Evolutionary conservation across 1,140 invertebrate genomes (phyloP), one percentile per base, ranked within the genome.

Genomic region (Kradibia gibbosae): DNA sequence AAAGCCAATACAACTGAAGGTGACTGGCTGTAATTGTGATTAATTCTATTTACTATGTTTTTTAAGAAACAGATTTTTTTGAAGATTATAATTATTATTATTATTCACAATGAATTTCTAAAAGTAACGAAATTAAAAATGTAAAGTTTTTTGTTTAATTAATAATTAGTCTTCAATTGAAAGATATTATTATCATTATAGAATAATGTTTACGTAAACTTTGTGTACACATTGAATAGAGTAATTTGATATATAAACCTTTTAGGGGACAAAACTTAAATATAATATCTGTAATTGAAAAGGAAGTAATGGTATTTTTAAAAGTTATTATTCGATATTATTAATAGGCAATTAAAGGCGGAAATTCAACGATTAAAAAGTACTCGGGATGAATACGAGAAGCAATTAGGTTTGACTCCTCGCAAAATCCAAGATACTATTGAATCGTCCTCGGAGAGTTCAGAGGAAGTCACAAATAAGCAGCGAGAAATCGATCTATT

Each of bases 321-420:
- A 67, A 39, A 39, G n/a, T 39, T 0, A n/a, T 39, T 22, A 65
- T 55, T 45, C 7, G 34, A 15, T 28, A 73, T 34, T 50, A 84
- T 71, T 76, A 73, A 80, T 79, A 91, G 92, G 87, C 93, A 94
- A 86, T 86, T 95, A 55, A 91, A 93, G 85, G 92, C 93, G 13
- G 96, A 97, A 92, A 94, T 96, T 42, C 93, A 94, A 79, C 91
- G 93, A 55, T 88, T 96, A 4, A 92, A 93, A 74, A 92, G 92
- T 22, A 85, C 93, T 28, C 91, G 91, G 7, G 91, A 93, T 72
- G 92, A 93, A 39, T 93, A 93, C 82, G 92, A 93, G 86, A 82
- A 78, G 28, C 62, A 65, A 71, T 81, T 88, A 50, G 87, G 89
- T 70, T 48, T 86, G 34, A 72, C 71, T 7, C 87, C 84, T 84